These are phyloP conservation scores for Bembecia ichneumoniformis DNA, from an alignment of 2,888 invertebrate species.

Conservation along the genomic window DNA sequence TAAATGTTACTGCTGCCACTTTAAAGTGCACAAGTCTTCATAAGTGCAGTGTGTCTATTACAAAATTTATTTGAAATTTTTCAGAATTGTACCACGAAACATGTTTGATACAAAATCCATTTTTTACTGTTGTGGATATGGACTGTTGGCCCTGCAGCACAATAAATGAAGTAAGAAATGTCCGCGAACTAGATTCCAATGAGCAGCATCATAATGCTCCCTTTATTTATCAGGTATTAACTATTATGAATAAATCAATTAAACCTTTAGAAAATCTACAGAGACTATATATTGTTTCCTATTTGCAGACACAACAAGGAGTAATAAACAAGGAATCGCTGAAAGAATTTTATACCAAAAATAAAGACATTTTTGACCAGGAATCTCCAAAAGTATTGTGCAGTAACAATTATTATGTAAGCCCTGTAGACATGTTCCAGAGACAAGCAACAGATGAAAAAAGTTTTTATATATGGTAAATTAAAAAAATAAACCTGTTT, in stretches of 20 bases:
- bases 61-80: constrained; percentile 20
- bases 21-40: no score
- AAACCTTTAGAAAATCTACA: constrained; percentile 1
- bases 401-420: constrained; percentile 42
- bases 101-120: constrained; percentile 87
- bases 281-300: constrained; percentile 1
- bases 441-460: constrained; percentile 18
- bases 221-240: constrained; percentile 68
- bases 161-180: constrained; percentile 77
- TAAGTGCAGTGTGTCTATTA: no score
- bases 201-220: constrained; percentile 52
- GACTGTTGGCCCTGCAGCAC: constrained; percentile 88
- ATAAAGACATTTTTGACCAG: constrained; percentile 73
- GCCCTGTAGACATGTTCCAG: constrained; percentile 46
- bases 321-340: constrained; percentile 69
- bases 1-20: no score
- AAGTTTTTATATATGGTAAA: constrained; percentile 47
- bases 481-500: background rate
- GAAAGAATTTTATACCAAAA: constrained; percentile 69
- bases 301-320: constrained; percentile 71
- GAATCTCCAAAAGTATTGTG: constrained; percentile 74
- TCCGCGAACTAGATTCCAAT: constrained; percentile 66
- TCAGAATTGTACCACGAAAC: constrained; percentile 87
- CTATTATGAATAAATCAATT: background rate
- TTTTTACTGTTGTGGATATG: constrained; percentile 84